These are phyloP conservation scores for Lordiphosa fenestrarum DNA, from an alignment of 2,888 invertebrate species.

Conservation along the genomic window DNA sequence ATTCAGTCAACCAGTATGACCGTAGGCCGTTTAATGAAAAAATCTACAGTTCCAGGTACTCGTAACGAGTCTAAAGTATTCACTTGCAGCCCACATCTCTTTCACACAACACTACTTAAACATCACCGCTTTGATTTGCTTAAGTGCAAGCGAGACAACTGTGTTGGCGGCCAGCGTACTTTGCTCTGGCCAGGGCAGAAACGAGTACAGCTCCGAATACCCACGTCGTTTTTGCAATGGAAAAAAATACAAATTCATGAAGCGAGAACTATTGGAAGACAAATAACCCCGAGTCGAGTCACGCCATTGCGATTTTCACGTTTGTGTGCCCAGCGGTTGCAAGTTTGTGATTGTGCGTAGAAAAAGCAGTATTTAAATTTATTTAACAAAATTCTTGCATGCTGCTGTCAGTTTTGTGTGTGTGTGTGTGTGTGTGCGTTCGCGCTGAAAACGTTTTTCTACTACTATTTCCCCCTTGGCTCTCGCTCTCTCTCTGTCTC, in stretches of 20 bases:
- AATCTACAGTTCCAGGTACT: too few species aligned
- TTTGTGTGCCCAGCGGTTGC: conserved; percentile 37
- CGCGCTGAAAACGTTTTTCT: conserved; percentile 66
- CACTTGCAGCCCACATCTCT: conserved; percentile 28
- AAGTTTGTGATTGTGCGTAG: conserved; percentile 37
- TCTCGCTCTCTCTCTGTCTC: neutral
- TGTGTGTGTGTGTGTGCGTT: conserved; percentile 37
- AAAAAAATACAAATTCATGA: conserved; percentile 66
- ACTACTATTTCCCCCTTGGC: conserved; percentile 41
- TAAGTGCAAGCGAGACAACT: conserved; percentile 40
- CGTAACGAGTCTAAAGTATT: conserved; percentile 46
- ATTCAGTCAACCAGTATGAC: too few species aligned
- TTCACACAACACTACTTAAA: conserved; percentile 50
- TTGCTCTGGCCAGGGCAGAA: conserved; percentile 65
- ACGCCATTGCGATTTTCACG: conserved; percentile 56
- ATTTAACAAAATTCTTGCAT: conserved; percentile 64
- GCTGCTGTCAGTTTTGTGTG: conserved; percentile 42
- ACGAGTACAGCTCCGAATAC: conserved; percentile 69
- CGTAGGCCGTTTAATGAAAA: too few species aligned
- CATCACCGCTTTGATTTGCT: conserved; percentile 30
- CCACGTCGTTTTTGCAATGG: conserved; percentile 71
- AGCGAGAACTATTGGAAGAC: conserved; percentile 47
- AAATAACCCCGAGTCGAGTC: conserved; percentile 46
- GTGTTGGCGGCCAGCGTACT: conserved; percentile 49
- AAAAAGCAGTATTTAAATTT: conserved; percentile 41